Percentiles rank a stretch among this genome's conserved stretches.
phyloP scores from a whole-genome alignment of 1,140 invertebrate genomes.

The Campoletis sonorensis region DNA sequence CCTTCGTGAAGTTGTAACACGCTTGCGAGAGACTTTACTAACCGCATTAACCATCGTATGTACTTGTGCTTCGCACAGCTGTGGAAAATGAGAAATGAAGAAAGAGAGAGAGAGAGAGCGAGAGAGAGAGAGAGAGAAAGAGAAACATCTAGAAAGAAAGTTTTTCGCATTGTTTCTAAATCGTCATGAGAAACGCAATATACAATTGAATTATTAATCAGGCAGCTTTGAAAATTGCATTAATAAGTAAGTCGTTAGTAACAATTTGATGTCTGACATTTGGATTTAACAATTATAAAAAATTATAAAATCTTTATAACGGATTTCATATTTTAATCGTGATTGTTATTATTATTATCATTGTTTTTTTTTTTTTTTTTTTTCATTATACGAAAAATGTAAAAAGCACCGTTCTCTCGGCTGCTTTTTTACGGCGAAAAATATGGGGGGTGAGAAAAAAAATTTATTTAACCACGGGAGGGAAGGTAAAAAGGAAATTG shows the following conservation, averaged over 20 bases:
- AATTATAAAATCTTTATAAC: not conserved
- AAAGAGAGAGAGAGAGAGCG: too few species aligned
- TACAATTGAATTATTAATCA: conserved; percentile 6
- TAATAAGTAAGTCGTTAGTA: too few species aligned
- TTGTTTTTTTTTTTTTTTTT: conserved; percentile 15
- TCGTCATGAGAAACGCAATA: conserved; percentile 2
- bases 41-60: not conserved
- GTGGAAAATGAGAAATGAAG: not conserved
- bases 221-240: not conserved
- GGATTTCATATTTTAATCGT: too few species aligned
- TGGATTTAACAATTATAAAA: too few species aligned
- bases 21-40: conserved; percentile 14
- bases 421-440: not conserved
- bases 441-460: not conserved
- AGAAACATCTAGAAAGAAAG: not conserved
- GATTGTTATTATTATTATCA: not conserved
- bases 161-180: not conserved
- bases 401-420: not conserved
- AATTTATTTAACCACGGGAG: conserved; percentile 4
- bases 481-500: conserved; percentile 4
- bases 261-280: too few species aligned
- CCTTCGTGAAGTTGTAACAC: conserved; percentile 44
- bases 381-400: not conserved
- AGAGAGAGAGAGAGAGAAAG: not conserved
- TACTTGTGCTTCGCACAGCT: not conserved